These are phyloP conservation scores for Dyspetes luteomarginatus DNA, from an alignment of 2,888 invertebrate species.

Conservation along the genomic window DNA sequence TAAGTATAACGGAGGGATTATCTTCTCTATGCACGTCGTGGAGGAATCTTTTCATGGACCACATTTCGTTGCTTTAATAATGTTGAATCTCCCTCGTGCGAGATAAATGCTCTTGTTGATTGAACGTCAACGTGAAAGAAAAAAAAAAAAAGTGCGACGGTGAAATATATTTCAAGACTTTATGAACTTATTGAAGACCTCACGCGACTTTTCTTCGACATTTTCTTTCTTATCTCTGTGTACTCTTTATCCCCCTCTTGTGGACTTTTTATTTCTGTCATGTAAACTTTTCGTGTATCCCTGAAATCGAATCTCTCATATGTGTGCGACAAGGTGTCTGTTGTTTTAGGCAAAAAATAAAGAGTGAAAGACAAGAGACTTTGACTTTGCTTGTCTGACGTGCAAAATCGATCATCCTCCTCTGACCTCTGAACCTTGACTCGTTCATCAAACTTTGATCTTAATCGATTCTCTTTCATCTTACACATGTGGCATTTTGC, in stretches of 20 bases:
- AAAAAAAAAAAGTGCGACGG: background rate
- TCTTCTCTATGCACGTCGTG: background rate
- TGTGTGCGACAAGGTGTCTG: background rate
- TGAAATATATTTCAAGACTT: background rate
- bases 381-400: conserved; percentile 10
- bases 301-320: conserved; percentile 12
- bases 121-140: conserved; percentile 1
- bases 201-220: background rate
- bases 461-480: conserved; percentile 32
- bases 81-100: conserved; percentile 1
- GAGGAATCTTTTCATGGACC: conserved; percentile 18
- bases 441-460: conserved; percentile 56
- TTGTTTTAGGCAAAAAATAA: conserved; percentile 35
- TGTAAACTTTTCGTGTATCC: conserved; percentile 3
- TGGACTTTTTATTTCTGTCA: background rate
- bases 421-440: conserved; percentile 40
- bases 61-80: background rate
- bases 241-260: background rate
- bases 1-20: background rate
- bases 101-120: conserved; percentile 17
- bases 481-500: conserved; percentile 16
- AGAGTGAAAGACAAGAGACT: background rate
- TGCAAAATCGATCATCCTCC: conserved; percentile 51
- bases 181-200: background rate
- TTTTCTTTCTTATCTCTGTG: background rate